Evolutionary conservation across 23 tunicate species (phyloP).

Genomic region (Halocynthia roretzi): DNA sequence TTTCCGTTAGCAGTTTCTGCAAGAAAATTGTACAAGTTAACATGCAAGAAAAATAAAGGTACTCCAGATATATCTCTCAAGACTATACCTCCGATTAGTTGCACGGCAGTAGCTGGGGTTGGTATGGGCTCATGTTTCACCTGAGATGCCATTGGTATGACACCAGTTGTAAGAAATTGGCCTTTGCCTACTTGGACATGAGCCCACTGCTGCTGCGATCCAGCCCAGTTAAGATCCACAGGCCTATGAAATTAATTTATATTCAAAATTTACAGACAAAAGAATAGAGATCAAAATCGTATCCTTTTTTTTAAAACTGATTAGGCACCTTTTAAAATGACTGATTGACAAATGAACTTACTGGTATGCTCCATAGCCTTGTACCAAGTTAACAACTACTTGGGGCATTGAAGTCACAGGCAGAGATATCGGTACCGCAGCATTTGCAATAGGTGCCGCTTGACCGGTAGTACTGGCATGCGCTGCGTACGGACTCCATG

Average conservation of each 20-base stretch:
- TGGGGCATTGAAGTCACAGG: slow-evolving; percentile 10
- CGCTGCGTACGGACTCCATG: slow-evolving; percentile 17
- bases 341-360: not conserved
- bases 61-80: too few relatives aligned
- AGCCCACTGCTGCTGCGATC: slow-evolving; percentile 15
- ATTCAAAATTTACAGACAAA: too few relatives aligned
- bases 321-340: too few relatives aligned
- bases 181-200: slow-evolving; percentile 24
- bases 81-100: not conserved
- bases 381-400: slow-evolving; percentile 22
- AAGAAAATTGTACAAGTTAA: too few relatives aligned
- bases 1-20: too few relatives aligned
- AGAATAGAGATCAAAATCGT: too few relatives aligned
- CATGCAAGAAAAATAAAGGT: too few relatives aligned
- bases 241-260: not conserved
- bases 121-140: slow-evolving; percentile 3
- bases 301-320: too few relatives aligned
- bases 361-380: slow-evolving; percentile 27
- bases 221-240: slow-evolving; percentile 22
- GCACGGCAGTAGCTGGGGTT: slow-evolving; percentile 1
- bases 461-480: not conserved
- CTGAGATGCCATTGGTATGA: slow-evolving; percentile 18
- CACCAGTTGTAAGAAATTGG: slow-evolving; percentile 7
- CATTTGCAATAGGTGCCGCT: not conserved
- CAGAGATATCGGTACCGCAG: not conserved